A percentile compares a stretch with the other conserved stretches of the same genome.
phyloP scores from a whole-genome alignment of 2,113 vertebrate species.

The Paracanthobrama guichenoti region DNA sequence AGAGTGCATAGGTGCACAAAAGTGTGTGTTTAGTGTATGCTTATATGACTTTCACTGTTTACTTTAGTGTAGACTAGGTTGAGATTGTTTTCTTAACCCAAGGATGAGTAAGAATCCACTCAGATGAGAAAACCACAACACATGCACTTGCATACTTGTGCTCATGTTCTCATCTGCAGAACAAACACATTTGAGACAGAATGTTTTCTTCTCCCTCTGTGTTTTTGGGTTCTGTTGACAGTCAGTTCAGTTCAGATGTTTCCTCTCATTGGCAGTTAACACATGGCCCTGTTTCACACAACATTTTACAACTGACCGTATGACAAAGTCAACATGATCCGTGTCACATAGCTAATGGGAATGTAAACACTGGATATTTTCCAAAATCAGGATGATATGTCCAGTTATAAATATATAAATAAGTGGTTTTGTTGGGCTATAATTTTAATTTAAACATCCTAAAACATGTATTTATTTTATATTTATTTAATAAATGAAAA shows the following conservation, averaged over 20 bases:
- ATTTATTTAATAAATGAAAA: no score
- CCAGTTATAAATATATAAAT: not conserved
- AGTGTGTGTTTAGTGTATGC: not conserved
- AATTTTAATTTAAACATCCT: no score
- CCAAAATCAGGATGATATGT: not conserved
- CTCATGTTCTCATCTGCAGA: slow-evolving; percentile 8
- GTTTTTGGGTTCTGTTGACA: slow-evolving; percentile 1
- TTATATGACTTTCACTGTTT: slow-evolving; percentile 6
- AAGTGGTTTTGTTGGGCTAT: not conserved
- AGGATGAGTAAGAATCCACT: slow-evolving; percentile 1
- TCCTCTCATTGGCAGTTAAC: not conserved
- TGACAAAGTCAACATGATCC: not conserved
- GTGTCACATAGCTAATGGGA: not conserved
- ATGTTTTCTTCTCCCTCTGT: slow-evolving; percentile 23
- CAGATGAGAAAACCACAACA: slow-evolving; percentile 4
- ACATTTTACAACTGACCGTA: not conserved
- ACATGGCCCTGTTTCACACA: not conserved
- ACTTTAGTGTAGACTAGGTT: slow-evolving; percentile 1
- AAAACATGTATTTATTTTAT: no score
- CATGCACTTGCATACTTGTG: not conserved
- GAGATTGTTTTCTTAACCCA: slow-evolving; percentile 5
- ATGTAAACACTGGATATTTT: not conserved
- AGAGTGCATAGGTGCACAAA: not conserved
- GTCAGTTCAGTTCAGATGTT: slow-evolving; percentile 11
- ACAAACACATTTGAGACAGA: slow-evolving; percentile 6